Evolutionary conservation across 30 jellyfish, hydroid and myxozoan genomes (phyloP), one percentile per base, ranked within the genome.

Genomic region (Turritopsis rubra): DNA sequence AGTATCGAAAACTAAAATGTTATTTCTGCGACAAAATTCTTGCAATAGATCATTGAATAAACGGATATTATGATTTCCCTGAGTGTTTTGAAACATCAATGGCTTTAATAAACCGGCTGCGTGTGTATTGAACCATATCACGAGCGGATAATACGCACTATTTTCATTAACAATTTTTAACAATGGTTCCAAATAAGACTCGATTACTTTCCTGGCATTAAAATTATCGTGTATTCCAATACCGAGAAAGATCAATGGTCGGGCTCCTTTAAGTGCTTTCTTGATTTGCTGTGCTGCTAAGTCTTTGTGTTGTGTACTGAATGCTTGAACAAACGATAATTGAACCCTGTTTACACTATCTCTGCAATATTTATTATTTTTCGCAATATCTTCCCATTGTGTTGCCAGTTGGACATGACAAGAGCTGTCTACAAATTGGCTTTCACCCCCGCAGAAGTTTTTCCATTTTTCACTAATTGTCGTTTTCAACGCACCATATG

Each of bases 211-310:
- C 27, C 87, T 78, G 54, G 79, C 53, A 83, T 93, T 82, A 86
- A 93, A 93, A 29, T 80, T 88, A 72, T 93, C 96, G 78, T 93
- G 99, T 28, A 93, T 90, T 17, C 99, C 99, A 8, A 93, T 83
- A 21, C 99, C 96, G 16, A 92, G 25, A 20, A 88, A 73, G 5
- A 93, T 78, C 18, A 93, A 87, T 5, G 96, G 96, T 76, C 88
- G 65, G 72, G 79, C 54, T 71, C 88, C 96, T 9, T 22, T 0
- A 28, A 92, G 91, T 21, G 84, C 85, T 52, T 74, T 41, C 66
- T 83, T 75, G 21, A 88, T 60, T 72, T 29, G 81, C 29, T 83
- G 73, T 28, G 16, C 21, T 22, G 99, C 99, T 80, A 85, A 52
- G 29, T 74, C 73, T 27, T 65, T 23, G 27, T 87, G 92, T 25